A percentile compares a stretch with the other conserved stretches of the same genome.
Evolutionary conservation across 2,113 vertebrate species (phyloP).

Genomic region (Neoarius graeffei): DNA sequence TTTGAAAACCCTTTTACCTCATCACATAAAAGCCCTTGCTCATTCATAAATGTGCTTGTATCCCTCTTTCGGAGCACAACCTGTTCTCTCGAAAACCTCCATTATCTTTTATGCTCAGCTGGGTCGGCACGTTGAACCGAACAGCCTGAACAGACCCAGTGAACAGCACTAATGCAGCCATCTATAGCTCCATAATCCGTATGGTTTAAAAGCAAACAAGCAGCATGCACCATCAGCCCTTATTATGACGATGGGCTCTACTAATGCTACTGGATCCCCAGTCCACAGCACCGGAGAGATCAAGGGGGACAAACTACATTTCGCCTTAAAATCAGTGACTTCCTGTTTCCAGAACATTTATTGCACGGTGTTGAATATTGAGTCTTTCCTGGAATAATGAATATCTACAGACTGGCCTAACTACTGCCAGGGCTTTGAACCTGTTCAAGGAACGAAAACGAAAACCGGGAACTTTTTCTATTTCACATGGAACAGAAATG

Average conservation of each 20-base stretch:
- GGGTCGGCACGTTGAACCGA: not conserved
- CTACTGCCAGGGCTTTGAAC: too few species aligned
- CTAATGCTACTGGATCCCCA: constrained; percentile 8
- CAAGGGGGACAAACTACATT: not conserved
- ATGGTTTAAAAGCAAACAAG: constrained; percentile 7
- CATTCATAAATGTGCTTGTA: not conserved
- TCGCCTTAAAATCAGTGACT: not conserved
- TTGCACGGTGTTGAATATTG: not conserved
- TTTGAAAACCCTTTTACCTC: not conserved
- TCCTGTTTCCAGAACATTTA: not conserved
- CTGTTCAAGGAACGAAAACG: too few species aligned
- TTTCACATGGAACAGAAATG: too few species aligned
- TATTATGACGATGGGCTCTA: not conserved
- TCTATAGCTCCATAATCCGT: not conserved
- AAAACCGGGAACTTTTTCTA: too few species aligned
- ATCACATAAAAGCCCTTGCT: not conserved
- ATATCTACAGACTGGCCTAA: not conserved
- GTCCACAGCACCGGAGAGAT: not conserved
- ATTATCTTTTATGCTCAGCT: not conserved
- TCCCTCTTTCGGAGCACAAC: not conserved
- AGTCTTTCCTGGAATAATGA: not conserved
- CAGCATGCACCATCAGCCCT: constrained; percentile 5
- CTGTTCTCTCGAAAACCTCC: not conserved
- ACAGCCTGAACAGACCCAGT: not conserved
- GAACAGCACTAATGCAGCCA: not conserved